Conservation (phyloP, 2,888 invertebrate species). For the Noctua janthina region DNA sequence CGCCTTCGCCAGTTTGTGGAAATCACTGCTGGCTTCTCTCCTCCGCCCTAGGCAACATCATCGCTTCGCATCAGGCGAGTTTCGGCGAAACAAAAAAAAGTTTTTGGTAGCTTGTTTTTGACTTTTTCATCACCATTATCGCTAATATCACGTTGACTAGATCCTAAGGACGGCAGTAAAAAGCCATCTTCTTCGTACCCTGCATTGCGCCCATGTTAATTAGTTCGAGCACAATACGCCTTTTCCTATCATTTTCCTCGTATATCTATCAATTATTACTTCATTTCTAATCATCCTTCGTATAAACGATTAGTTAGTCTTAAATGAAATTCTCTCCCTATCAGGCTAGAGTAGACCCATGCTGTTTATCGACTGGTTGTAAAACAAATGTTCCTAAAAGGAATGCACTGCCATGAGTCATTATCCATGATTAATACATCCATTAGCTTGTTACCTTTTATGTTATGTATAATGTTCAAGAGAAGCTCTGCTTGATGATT, state of each 20-base stretch:
- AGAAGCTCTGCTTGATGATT: slow-evolving; percentile 68
- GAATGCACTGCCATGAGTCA: slow-evolving; percentile 70
- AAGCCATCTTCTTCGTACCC: too few relatives aligned
- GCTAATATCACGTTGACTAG: too few relatives aligned
- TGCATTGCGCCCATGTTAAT: too few relatives aligned
- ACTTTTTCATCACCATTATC: too few relatives aligned
- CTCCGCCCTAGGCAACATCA: too few relatives aligned
- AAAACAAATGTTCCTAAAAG: slow-evolving; percentile 66
- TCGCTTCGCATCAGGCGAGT: neutral
- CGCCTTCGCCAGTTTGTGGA: too few relatives aligned
- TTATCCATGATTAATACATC: slow-evolving; percentile 71
- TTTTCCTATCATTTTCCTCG: too few relatives aligned
- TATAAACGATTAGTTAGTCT: slow-evolving; percentile 1
- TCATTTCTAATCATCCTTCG: neutral
- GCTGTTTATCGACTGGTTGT: slow-evolving; percentile 60
- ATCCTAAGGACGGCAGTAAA: too few relatives aligned
- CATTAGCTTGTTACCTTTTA: slow-evolving; percentile 69
- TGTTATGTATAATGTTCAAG: slow-evolving; percentile 56
- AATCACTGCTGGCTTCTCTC: neutral
- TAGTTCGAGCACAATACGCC: too few relatives aligned
- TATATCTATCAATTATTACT: too few relatives aligned
- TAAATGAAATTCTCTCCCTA: slow-evolving; percentile 40
- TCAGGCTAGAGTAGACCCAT: slow-evolving; percentile 41
- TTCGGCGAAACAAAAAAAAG: neutral
- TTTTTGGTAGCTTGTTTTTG: too few relatives aligned